Percentiles rank a stretch among this genome's conserved stretches.
These are phyloP conservation scores for Gymnarchus niloticus DNA, from an alignment of 2,113 vertebrate genomes.

Conservation along the genomic window DNA sequence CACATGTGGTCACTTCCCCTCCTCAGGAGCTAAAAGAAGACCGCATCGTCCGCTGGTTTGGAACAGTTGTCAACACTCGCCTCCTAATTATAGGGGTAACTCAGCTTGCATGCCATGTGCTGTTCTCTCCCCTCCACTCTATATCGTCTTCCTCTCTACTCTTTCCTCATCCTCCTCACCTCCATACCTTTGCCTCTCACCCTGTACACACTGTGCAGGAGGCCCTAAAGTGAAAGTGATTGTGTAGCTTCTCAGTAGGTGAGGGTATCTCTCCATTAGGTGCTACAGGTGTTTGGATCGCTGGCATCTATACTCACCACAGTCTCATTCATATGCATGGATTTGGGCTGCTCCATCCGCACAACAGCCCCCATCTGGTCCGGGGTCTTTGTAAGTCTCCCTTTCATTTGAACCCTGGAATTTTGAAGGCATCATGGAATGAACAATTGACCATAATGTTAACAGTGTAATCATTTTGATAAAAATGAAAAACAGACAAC, in stretches of 20 bases:
- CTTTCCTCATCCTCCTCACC: not conserved
- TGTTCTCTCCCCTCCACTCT: not conserved
- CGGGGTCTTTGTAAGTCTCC: constrained; percentile 52
- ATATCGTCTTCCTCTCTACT: not conserved
- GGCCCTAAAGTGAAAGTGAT: not conserved
- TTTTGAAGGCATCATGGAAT: not conserved
- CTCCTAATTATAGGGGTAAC: constrained; percentile 56
- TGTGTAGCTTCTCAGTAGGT: not conserved
- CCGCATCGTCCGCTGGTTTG: constrained; percentile 60
- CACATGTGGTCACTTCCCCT: constrained; percentile 11
- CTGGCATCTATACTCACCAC: constrained; percentile 48
- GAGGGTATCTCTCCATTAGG: constrained; percentile 36
- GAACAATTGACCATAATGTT: not conserved
- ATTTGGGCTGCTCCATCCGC: constrained; percentile 51
- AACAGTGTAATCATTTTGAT: not conserved
- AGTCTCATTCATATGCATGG: constrained; percentile 54
- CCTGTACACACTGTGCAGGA: not conserved
- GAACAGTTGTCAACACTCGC: constrained; percentile 55
- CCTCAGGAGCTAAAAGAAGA: constrained; percentile 38
- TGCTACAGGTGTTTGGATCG: constrained; percentile 52
- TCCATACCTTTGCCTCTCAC: not conserved
- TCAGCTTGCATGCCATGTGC: not conserved
- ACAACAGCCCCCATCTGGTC: constrained; percentile 57
- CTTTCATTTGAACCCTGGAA: not conserved
- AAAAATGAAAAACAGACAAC: not conserved